Base-by-base conservation (phyloP, 2,888 invertebrate species). In the Epicampocera succincta region DNA sequence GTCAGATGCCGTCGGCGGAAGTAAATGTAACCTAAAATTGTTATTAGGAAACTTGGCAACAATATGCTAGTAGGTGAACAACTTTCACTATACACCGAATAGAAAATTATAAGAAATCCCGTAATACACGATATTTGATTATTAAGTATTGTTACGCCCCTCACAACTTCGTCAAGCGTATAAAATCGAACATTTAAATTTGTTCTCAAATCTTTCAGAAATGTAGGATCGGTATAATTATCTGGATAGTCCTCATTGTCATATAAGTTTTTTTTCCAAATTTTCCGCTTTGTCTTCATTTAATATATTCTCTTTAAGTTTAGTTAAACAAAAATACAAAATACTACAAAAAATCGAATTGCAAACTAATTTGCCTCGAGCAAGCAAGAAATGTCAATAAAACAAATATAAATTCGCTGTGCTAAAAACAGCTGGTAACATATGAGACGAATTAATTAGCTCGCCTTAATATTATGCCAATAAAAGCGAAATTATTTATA, bases 191-290 rank as follows among this genome's bases (percentile, higher is more conserved):
- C 93, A 89, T 96, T 94, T 13, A 97, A 91, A 90, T 98, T 98
- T 87, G 95, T 98, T 75, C 93, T 93, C 19, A 99, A 88, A 84
- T 98, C 96, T 87, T 95, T 94, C 1, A 99, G 92, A 90, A 99
- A 99, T 56, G 95, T 94, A 25, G 93, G 92, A 88, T 98, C 97
- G 0, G 98, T 98, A 88, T 98, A 97, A 90, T 98, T 98, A 90
- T 99, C 99, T 0, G 97, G 96, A 83, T 95, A 96, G 19, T 94
- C 95, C 77, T 95, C 94, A 87, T 96, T 95, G 89, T 96, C 96
- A 87, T 98, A 99, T 17, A 99, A 91, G 87, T 97, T 96, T 91
- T 98, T 98, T 85, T 93, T 93, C 98, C 98, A 98, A 15, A 87
- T 86, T 48, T 85, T 86, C 2, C 50, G 61, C 44, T 68, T 79